phyloP scores from a whole-genome alignment of 1,140 invertebrate genomes.

The Hyposmocoma kahamanoa region DNA sequence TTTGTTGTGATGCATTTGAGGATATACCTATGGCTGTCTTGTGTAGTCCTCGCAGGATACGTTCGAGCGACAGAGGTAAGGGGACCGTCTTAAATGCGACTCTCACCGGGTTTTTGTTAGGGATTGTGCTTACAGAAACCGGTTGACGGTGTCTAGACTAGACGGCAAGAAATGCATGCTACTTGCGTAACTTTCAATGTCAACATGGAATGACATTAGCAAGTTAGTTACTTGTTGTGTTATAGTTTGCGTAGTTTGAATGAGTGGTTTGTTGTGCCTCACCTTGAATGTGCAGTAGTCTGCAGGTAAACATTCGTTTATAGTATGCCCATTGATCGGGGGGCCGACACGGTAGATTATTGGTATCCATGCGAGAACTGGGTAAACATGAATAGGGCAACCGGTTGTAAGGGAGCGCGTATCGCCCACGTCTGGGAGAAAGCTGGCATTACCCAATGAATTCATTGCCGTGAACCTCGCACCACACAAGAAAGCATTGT shows the following conservation, averaged over 20 bases:
- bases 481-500: too few relatives aligned
- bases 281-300: constrained; percentile 57
- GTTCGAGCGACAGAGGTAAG: constrained; percentile 74
- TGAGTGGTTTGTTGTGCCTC: constrained; percentile 10
- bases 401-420: constrained; percentile 39
- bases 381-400: constrained; percentile 35
- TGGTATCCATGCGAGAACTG: neutral
- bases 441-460: constrained; percentile 15
- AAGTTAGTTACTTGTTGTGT: constrained; percentile 8
- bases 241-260: constrained; percentile 6
- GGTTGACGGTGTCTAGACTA: constrained; percentile 17
- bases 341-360: too few relatives aligned
- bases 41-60: constrained; percentile 72
- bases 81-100: constrained; percentile 63
- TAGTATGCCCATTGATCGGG: constrained; percentile 47
- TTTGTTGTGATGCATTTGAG: constrained; percentile 72
- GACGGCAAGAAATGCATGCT: constrained; percentile 23
- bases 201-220: constrained; percentile 34
- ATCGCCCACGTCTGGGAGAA: constrained; percentile 46
- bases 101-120: constrained; percentile 48
- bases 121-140: neutral
- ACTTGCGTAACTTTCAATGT: constrained; percentile 72
- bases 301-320: constrained; percentile 66
- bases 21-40: constrained; percentile 73
- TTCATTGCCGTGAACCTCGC: neutral